A percentile compares a stretch with the other conserved stretches of the same genome.
Evolutionary conservation across 2,888 invertebrate genomes (phyloP).

Genomic region (Trachelus iudaicus): DNA sequence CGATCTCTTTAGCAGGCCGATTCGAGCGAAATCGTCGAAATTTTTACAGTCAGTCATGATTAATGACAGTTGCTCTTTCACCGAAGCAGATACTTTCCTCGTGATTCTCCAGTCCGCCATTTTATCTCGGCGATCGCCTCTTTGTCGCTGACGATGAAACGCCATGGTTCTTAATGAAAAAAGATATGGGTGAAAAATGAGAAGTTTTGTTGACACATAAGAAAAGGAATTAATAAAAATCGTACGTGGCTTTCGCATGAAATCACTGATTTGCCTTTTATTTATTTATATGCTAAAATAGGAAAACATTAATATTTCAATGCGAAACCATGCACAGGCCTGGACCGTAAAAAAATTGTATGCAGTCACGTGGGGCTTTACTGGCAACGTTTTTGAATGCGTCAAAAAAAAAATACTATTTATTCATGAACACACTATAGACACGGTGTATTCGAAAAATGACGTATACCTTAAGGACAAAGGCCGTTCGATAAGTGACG

Average conservation of each 20-base stretch:
- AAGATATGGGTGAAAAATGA: too few species aligned
- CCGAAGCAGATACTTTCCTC: not conserved
- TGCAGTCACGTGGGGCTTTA: too few species aligned
- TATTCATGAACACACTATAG: not conserved
- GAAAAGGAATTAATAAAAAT: too few species aligned
- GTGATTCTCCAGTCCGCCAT: not conserved
- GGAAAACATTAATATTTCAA: not conserved
- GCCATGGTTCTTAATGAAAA: too few species aligned
- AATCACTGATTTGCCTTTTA: not conserved
- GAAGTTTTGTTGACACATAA: too few species aligned
- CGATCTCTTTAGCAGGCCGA: not conserved
- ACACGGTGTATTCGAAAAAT: not conserved
- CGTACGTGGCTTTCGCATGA: too few species aligned
- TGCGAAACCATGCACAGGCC: not conserved
- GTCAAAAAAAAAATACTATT: not conserved
- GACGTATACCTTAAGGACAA: not conserved
- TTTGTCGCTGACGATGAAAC: not conserved
- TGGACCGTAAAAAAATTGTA: too few species aligned
- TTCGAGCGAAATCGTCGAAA: not conserved
- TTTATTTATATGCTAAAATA: not conserved
- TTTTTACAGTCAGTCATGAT: not conserved
- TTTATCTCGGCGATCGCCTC: not conserved
- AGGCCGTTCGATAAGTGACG: conserved; percentile 11
- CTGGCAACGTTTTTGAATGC: not conserved
- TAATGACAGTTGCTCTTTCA: not conserved